A percentile compares a stretch with the other conserved stretches of the same genome.
These are phyloP conservation scores for Enteromius mattozi DNA, from an alignment of 2,797 vertebrate genomes.

Conservation along the genomic window DNA sequence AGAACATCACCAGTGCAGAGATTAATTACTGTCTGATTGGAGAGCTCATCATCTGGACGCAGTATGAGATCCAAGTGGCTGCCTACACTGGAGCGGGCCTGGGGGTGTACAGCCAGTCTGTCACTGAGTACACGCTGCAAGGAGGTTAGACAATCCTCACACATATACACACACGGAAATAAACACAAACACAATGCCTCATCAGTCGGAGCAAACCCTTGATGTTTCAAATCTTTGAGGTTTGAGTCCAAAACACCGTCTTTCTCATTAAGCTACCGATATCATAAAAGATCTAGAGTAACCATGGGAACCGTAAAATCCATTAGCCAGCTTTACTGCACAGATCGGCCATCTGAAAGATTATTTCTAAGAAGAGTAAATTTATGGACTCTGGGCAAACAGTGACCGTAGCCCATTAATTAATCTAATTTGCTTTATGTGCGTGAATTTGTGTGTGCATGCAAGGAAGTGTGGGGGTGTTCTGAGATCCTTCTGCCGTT, in stretches of 20 bases:
- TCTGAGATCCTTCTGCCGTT: conserved; percentile 10
- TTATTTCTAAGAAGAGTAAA: conserved; percentile 48
- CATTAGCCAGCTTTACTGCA: conserved; percentile 52
- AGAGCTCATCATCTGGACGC: conserved; percentile 98
- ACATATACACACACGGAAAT: background rate
- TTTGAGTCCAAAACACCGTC: background rate
- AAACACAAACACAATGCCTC: background rate
- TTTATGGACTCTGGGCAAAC: conserved; percentile 54
- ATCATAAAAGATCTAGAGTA: conserved; percentile 48
- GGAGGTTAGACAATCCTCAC: conserved; percentile 84
- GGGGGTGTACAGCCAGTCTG: conserved; percentile 89
- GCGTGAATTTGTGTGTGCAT: conserved; percentile 36
- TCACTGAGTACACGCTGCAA: conserved; percentile 92
- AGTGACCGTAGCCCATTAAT: conserved; percentile 52
- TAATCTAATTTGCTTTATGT: conserved; percentile 51
- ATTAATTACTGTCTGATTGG: conserved; percentile 94
- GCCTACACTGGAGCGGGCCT: conserved; percentile 93
- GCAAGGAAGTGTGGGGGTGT: conserved; percentile 39
- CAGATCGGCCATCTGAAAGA: conserved; percentile 44
- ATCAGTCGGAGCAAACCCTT: background rate
- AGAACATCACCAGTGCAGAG: conserved; percentile 94
- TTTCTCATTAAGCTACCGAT: conserved; percentile 27
- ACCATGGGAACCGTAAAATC: conserved; percentile 52
- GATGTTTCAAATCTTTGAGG: conserved; percentile 14
- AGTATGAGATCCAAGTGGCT: conserved; percentile 98